phyloP scores from a whole-genome alignment of 1,140 invertebrate genomes.

The Lysiphlebus fabarum region DNA sequence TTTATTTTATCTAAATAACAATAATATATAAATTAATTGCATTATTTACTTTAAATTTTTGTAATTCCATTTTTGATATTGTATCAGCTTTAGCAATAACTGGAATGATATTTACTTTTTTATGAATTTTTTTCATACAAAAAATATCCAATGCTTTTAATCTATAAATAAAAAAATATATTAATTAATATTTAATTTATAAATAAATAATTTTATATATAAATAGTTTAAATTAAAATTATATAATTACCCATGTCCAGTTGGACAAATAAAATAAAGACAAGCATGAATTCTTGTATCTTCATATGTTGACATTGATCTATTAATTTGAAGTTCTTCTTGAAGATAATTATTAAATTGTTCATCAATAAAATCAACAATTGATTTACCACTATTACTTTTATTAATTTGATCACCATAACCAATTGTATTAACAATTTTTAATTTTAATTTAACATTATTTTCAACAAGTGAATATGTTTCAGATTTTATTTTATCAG shows the following conservation, averaged over 20 bases:
- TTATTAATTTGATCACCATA: conserved; percentile 99
- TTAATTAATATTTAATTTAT: too few species aligned
- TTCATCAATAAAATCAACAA: conserved; percentile 97
- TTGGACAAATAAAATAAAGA: conserved; percentile 98
- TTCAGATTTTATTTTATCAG: conserved; percentile 93
- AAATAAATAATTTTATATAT: too few species aligned
- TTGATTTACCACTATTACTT: conserved; percentile 95
- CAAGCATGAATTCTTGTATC: conserved; percentile 96
- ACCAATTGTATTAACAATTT: conserved; percentile 95
- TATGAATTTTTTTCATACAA: conserved; percentile 98
- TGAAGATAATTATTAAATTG: conserved; percentile 98
- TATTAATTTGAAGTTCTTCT: conserved; percentile 97
- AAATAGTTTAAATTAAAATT: too few species aligned
- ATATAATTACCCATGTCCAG: conserved; percentile 76
- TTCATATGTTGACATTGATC: conserved; percentile 84
- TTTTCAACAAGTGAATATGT: conserved; percentile 97
- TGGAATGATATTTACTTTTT: conserved; percentile 98
- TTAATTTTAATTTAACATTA: conserved; percentile 94
- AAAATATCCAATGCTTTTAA: conserved; percentile 94
- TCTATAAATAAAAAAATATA: too few species aligned
- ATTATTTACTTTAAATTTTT: conserved; percentile 82
- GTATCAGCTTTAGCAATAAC: conserved; percentile 99
- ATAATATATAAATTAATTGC: not conserved
- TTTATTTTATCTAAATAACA: not conserved
- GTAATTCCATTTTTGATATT: conserved; percentile 95